phyloP scores from a whole-genome alignment of 2,888 invertebrate genomes.

The Antheraea yamamai region DNA sequence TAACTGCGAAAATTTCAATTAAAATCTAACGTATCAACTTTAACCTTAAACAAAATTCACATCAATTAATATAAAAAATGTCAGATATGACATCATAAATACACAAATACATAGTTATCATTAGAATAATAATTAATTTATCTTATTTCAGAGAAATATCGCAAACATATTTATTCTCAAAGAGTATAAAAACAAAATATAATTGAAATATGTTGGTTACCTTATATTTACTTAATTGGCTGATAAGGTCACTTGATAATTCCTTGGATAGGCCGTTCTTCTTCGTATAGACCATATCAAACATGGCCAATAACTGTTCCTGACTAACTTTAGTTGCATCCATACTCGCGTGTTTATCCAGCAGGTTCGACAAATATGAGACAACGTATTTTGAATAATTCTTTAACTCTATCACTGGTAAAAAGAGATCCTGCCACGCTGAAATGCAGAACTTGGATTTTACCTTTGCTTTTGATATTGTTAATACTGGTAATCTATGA shows the following conservation, averaged over 20 bases:
- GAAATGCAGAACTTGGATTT: constrained; percentile 39
- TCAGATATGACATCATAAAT: background rate
- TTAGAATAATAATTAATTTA: background rate
- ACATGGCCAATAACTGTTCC: constrained; percentile 83
- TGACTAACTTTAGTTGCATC: constrained; percentile 64
- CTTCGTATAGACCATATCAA: constrained; percentile 82
- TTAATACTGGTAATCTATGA: too few relatives aligned
- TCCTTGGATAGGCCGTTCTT: constrained; percentile 80
- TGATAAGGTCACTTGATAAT: constrained; percentile 78
- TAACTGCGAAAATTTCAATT: background rate
- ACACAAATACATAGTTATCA: background rate
- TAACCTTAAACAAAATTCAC: background rate
- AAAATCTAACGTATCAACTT: background rate
- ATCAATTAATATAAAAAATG: background rate
- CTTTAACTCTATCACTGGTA: constrained; percentile 87
- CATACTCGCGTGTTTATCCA: constrained; percentile 67
- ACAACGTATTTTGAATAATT: constrained; percentile 85
- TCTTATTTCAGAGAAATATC: background rate
- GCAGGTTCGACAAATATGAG: constrained; percentile 82
- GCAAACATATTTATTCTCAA: too few relatives aligned
- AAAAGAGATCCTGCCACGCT: constrained; percentile 90
- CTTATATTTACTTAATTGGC: constrained; percentile 80
- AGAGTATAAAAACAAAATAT: background rate
- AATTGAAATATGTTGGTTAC: constrained; percentile 50
- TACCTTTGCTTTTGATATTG: too few relatives aligned